phyloP scores from a whole-genome alignment of 2,113 vertebrate species.

The Cyprinodon variegatus region DNA sequence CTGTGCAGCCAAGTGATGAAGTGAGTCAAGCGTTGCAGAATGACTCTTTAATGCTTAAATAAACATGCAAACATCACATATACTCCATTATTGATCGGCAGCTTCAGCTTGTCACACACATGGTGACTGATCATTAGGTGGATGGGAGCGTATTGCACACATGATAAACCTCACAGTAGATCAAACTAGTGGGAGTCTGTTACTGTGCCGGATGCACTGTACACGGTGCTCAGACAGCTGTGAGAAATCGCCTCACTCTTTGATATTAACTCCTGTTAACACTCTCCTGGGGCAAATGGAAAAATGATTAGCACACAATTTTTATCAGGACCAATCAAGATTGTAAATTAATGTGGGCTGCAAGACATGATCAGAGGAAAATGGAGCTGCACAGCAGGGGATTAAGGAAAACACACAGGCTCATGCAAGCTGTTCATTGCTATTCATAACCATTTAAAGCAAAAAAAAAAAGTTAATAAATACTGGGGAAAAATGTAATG shows the following conservation, averaged over 20 bases:
- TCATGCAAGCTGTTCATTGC: neutral
- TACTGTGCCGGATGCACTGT: neutral
- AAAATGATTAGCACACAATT: neutral
- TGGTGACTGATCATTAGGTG: constrained; percentile 22
- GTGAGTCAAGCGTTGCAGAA: constrained; percentile 5
- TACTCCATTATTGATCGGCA: constrained; percentile 45
- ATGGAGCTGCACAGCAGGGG: neutral
- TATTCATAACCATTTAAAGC: neutral
- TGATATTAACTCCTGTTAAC: neutral
- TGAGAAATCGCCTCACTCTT: neutral
- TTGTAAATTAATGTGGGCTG: neutral
- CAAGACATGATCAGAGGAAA: neutral
- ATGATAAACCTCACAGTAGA: constrained; percentile 1
- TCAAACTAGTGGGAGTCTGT: constrained; percentile 20
- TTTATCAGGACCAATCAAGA: neutral
- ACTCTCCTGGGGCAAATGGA: neutral
- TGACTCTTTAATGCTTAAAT: constrained; percentile 36
- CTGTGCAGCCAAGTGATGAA: constrained; percentile 16
- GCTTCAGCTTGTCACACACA: constrained; percentile 38
- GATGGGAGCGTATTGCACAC: neutral
- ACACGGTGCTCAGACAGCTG: constrained; percentile 18
- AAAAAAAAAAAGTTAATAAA: neutral
- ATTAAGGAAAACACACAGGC: neutral
- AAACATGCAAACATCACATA: constrained; percentile 42
- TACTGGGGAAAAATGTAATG: too few relatives aligned